Percentiles rank a stretch among this genome's conserved stretches.
Evolutionary conservation across 2,113 vertebrate genomes (phyloP).

Genomic region (Panurus biarmicus): DNA sequence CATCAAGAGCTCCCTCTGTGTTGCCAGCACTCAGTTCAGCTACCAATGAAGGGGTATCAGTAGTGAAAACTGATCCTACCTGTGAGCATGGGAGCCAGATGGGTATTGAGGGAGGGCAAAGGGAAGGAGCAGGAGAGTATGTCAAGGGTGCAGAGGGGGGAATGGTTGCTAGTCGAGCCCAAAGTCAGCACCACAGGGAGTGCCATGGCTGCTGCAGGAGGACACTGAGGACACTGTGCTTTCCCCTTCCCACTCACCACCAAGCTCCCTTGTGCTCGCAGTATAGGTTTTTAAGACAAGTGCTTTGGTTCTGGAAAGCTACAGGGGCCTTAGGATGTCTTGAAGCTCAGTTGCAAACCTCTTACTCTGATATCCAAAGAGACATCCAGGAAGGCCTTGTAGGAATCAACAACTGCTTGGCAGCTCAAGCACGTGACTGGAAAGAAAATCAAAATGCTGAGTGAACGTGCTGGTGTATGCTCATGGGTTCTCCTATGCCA

Average conservation of each 20-base stretch:
- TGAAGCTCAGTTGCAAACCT: not conserved
- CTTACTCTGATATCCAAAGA: not conserved
- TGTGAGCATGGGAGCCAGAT: not conserved
- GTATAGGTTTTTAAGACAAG: not conserved
- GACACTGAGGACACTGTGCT: not conserved
- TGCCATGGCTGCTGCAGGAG: not conserved
- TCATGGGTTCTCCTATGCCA: accelerated
- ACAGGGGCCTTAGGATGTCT: not conserved
- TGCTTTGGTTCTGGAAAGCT: not conserved
- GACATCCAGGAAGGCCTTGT: not conserved
- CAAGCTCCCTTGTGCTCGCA: not conserved
- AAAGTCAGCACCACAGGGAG: not conserved
- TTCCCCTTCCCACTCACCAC: not conserved
- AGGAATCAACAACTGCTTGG: not conserved
- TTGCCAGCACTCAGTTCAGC: not conserved
- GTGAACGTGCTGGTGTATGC: not conserved
- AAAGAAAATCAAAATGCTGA: not conserved
- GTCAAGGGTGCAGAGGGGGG: not conserved
- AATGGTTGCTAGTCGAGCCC: not conserved
- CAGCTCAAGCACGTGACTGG: not conserved
- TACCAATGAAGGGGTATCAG: not conserved
- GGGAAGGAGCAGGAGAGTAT: not conserved
- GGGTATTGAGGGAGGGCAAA: not conserved
- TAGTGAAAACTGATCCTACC: not conserved
- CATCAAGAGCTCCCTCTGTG: not conserved